phyloP scores from a whole-genome alignment of 2,797 vertebrate genomes.

The Thripadectes ignobilis region DNA sequence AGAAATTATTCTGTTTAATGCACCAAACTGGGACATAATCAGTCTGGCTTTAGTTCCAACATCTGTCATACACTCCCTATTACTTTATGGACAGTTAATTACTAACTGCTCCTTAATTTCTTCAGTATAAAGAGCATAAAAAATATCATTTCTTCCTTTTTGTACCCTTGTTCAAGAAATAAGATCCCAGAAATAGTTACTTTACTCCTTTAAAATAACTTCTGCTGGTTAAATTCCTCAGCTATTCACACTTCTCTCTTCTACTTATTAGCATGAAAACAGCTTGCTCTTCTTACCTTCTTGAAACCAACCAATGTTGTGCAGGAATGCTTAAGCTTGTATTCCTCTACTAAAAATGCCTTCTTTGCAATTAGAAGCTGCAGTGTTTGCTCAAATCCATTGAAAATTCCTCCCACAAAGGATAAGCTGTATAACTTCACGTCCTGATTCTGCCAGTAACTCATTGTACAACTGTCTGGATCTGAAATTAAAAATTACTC shows the following conservation, averaged over 20 bases:
- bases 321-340: neutral
- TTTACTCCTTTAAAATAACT: neutral
- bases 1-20: neutral
- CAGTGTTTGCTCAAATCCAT: neutral
- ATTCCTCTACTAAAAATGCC: neutral
- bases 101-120: neutral
- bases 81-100: neutral
- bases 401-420: neutral
- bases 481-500: neutral
- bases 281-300: neutral
- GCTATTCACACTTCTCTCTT: neutral
- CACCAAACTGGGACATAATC: neutral
- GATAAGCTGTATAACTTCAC: neutral
- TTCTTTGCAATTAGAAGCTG: neutral
- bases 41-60: neutral
- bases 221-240: neutral
- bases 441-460: constrained; percentile 7
- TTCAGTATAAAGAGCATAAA: neutral
- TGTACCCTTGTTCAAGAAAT: neutral
- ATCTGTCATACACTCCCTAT: neutral
- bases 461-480: neutral
- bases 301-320: neutral
- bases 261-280: neutral
- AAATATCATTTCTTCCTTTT: neutral
- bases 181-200: neutral